Percentiles rank a stretch among this genome's conserved stretches.
Conservation (phyloP, 1,140 invertebrate genomes). For the Cepaea nemoralis region DNA sequence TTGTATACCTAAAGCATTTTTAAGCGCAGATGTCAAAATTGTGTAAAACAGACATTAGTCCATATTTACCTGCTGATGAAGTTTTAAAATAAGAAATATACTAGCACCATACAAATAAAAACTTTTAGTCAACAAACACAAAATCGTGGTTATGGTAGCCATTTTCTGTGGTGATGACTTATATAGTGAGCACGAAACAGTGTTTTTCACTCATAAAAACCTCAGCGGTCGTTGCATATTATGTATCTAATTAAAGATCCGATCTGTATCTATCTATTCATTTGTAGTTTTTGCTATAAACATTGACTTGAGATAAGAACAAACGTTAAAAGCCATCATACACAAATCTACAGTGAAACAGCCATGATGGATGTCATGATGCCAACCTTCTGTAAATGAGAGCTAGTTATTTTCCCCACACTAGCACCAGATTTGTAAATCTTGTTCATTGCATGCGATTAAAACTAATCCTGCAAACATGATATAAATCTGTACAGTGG, state of each 20-base stretch:
- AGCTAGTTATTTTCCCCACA: background rate
- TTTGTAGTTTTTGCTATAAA: background rate
- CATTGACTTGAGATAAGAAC: background rate
- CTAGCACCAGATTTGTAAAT: background rate
- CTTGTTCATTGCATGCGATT: background rate
- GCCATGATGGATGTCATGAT: background rate
- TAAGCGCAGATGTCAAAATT: background rate
- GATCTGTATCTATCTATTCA: background rate
- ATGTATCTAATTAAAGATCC: background rate
- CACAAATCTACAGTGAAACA: background rate
- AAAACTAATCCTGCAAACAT: background rate
- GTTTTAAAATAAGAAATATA: background rate
- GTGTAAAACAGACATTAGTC: background rate
- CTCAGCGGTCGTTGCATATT: constrained; percentile 7
- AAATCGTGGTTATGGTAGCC: constrained; percentile 20
- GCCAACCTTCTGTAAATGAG: background rate
- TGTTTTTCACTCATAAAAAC: constrained; percentile 8
- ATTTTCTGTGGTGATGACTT: constrained; percentile 30
- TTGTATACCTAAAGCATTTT: background rate
- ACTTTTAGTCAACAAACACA: constrained; percentile 44
- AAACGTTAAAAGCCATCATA: background rate
- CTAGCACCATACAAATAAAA: background rate
- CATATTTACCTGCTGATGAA: background rate
- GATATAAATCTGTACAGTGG: no score
- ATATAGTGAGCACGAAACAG: background rate